Base-by-base conservation (phyloP, 64 coral and sea anemone genomes). In the Dendrophyllia cribrosa region DNA sequence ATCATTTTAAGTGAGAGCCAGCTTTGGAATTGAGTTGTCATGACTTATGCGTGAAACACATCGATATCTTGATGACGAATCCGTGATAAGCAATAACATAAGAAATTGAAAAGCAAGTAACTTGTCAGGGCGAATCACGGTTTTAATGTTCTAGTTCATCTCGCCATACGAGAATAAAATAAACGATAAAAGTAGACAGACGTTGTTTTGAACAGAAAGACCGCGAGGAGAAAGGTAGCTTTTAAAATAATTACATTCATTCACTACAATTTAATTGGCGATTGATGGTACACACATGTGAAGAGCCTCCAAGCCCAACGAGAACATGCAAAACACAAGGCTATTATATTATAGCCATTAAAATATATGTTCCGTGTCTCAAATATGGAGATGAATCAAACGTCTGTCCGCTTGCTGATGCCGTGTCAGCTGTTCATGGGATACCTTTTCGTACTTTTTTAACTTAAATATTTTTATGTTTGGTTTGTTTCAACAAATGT, bases 201-300 rank as follows among this genome's bases (percentile, higher is more conserved):
- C 48, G 62, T 48, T 84, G 60, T 61, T 84, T 84, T 49, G 62
- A 50, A 10, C 62, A 84, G 44, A 23, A 11, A 84, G 9, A 84
- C 80, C 59, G 44, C 80, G 62, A 68, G 45, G 44, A 67, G 63
- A 51, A 84, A 67, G 80, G 47, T 68, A 84, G 80, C 80, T 84
- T 84, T 84, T 84, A 84, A 67, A 67, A 51, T 68, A 84, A 84
- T 67, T 21, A 82, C 77, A 82, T 66, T 68, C 80, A 84, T 84
- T 84, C 80, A 68, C 80, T 67, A 66, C 60, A 84, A 22, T 47
- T 84, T 84, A 84, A 84, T 84, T 84, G 80, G 62, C 61, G 80
- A 84, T 84, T 84, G 63, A 67, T 84, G 61, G 77, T 84, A 25
- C 60, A 84, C 62, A 84, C 80, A 84, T 84, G 78, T 82, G 78